Evolutionary conservation across 92 coral and sea anemone species (phyloP), one percentile per base, ranked within the genome.

Genomic region (Parazoanthus atlanticus): DNA sequence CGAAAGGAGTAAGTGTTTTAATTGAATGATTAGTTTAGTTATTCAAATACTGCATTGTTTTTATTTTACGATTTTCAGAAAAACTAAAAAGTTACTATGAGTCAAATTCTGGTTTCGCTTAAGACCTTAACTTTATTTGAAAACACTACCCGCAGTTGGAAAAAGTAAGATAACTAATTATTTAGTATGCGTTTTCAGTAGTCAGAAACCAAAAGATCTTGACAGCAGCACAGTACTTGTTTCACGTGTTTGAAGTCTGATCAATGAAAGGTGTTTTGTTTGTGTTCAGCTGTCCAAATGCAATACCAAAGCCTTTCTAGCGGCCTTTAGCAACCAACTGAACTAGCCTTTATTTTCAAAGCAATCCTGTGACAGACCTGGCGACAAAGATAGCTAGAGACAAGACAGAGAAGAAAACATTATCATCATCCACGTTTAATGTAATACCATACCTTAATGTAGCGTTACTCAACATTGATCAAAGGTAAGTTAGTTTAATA

Each of bases 301-400:
- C 16, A 49, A 10, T 49, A 49, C 56, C 56, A 49, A 49, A 49
- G 56, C 56, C 56, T 49, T 49, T 49, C 10, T 49, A 49, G 56
- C 2, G 17, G 0, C 30, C 10, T 66, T 64, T 66, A 66, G 73
- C 73, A 66, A 66, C 31, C 70, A 64, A 64, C 25, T 66, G 5
- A 23, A 25, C 30, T 23, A 21, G 30, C 73, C 0, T 6, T 66
- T 23, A 4, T 25, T 66, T 66, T 25, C 73, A 66, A 66, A 66
- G 73, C 73, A 66, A 66, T 66, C 30, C 73, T 66, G 73, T 66
- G 73, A 66, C 73, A 66, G 0, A 66, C 28, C 11, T 64, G 0
- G 29, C 16, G 73, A 66, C 73, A 66, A 66, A 66, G 73, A 66
- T 66, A 66, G 73, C 73, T 66, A 66, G 73, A 66, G 73, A 66